Evolutionary conservation across 2,888 invertebrate species (phyloP).

Genomic region (Anaspis maculata): DNA sequence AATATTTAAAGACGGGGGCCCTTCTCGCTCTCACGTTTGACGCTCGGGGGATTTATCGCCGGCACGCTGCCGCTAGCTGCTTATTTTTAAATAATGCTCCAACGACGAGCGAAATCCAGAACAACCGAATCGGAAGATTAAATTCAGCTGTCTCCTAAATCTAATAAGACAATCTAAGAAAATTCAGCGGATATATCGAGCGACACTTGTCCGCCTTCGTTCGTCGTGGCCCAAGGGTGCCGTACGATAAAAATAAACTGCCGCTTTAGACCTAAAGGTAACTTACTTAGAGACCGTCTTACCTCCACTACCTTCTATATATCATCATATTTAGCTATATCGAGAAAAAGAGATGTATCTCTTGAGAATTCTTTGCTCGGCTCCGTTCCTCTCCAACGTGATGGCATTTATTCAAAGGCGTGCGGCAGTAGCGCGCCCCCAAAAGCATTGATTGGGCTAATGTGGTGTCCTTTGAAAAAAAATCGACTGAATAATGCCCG

Average conservation of each 20-base stretch:
- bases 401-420: conserved; percentile 11
- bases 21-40: conserved; percentile 4
- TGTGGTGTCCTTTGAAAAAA: conserved; percentile 8
- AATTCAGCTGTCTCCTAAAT: conserved; percentile 15
- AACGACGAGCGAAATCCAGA: conserved; percentile 1
- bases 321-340: conserved; percentile 16
- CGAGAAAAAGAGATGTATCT: conserved; percentile 11
- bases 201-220: conserved; percentile 14
- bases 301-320: conserved; percentile 7
- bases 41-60: no score
- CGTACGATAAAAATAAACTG: conserved; percentile 18
- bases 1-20: no score
- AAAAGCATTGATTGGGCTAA: conserved; percentile 14
- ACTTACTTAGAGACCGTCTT: conserved; percentile 12
- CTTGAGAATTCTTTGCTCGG: conserved; percentile 4
- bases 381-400: no score
- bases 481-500: conserved; percentile 5
- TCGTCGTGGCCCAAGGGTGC: conserved; percentile 12
- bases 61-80: no score
- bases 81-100: conserved; percentile 3
- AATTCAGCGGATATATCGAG: conserved; percentile 12
- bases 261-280: conserved; percentile 16
- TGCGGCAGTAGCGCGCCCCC: no score
- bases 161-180: conserved; percentile 17
- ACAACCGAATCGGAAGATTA: conserved; percentile 15